Conservation (phyloP, 2,888 invertebrate genomes). For the Osedax fenrisi region DNA sequence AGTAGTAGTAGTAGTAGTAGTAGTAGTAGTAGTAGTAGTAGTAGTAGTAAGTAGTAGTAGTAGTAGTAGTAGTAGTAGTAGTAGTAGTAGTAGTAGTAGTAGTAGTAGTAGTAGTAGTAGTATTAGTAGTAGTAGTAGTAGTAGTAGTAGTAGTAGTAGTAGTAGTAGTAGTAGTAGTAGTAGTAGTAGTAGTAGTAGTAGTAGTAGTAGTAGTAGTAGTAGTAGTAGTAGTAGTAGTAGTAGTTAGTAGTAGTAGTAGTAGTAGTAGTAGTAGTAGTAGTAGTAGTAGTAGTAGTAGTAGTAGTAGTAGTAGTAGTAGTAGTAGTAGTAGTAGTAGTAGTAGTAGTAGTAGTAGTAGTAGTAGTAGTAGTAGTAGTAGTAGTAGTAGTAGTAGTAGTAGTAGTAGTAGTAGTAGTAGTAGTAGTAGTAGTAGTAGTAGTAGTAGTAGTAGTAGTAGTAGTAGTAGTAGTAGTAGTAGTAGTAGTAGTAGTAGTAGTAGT, state of each 20-base stretch:
- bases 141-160: not conserved
- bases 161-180: not conserved
- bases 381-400: too few relatives aligned
- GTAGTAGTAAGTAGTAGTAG: not conserved
- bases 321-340: constrained; percentile 15
- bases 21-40: not conserved
- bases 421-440: too few relatives aligned
- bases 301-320: constrained; percentile 18
- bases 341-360: constrained; percentile 17
- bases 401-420: too few relatives aligned
- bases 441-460: too few relatives aligned
- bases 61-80: not conserved
- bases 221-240: constrained; percentile 18
- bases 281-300: constrained; percentile 20
- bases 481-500: too few relatives aligned
- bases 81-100: not conserved
- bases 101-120: not conserved
- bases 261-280: constrained; percentile 17
- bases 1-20: not conserved
- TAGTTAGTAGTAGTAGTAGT: constrained; percentile 8
- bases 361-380: constrained; percentile 11
- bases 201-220: not conserved
- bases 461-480: too few relatives aligned
- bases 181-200: not conserved
- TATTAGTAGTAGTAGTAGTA: not conserved